phyloP scores from a whole-genome alignment of 1,140 invertebrate species.

The Trachelipus rathkii region DNA sequence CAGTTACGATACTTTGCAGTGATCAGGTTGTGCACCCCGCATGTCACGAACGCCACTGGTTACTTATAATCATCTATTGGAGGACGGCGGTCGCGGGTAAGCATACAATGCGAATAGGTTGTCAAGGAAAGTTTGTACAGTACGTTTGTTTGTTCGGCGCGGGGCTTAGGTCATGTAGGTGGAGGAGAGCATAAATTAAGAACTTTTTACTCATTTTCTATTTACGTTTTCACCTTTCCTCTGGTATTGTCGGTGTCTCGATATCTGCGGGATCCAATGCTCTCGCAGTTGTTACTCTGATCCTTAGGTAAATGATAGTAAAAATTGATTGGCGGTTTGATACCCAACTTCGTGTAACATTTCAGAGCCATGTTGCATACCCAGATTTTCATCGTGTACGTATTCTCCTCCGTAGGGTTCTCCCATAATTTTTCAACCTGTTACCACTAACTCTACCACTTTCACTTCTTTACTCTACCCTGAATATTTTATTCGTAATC shows the following conservation, averaged over 20 bases:
- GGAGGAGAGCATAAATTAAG: conserved; percentile 3
- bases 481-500: not conserved
- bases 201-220: not conserved
- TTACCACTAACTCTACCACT: not conserved
- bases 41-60: not conserved
- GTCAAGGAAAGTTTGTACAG: too few relatives aligned
- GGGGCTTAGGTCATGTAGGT: not conserved
- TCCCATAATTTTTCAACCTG: not conserved
- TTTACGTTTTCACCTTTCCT: not conserved
- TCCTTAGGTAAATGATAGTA: too few relatives aligned
- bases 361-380: not conserved
- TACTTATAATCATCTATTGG: not conserved
- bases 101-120: not conserved
- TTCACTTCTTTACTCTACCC: not conserved
- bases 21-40: not conserved
- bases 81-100: not conserved
- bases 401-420: not conserved
- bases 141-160: not conserved
- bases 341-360: too few relatives aligned
- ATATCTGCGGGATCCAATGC: too few relatives aligned
- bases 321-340: too few relatives aligned
- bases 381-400: not conserved
- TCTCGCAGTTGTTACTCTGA: too few relatives aligned
- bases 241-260: too few relatives aligned
- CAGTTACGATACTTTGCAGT: not conserved